Evolutionary conservation across 2,888 invertebrate species (phyloP).

Genomic region (Epinotia brunnichana): DNA sequence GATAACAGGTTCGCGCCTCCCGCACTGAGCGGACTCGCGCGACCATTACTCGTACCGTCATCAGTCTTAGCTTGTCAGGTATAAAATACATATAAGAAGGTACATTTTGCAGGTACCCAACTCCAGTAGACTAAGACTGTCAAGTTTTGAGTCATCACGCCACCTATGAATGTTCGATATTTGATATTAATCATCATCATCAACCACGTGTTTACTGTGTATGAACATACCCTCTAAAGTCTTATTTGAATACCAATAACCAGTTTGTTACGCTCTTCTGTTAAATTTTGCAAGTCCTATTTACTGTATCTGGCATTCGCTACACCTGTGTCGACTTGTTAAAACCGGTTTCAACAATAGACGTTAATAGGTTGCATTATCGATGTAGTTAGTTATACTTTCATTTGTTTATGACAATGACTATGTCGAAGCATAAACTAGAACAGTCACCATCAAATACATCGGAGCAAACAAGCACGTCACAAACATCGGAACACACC

Average conservation of each 20-base stretch:
- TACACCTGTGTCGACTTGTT: conserved; percentile 18
- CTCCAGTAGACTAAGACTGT: too few relatives aligned
- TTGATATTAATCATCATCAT: conserved; percentile 17
- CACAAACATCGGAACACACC: too few relatives aligned
- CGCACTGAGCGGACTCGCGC: too few relatives aligned
- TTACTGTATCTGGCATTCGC: conserved; percentile 1
- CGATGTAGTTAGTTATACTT: conserved; percentile 2
- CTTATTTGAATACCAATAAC: neutral
- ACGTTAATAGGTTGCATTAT: conserved; percentile 26
- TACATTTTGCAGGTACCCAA: too few relatives aligned
- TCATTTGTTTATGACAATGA: conserved; percentile 5
- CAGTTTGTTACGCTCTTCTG: neutral
- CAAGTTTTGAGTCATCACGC: neutral
- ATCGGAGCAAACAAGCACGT: too few relatives aligned
- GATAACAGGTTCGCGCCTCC: too few relatives aligned
- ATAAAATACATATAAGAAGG: too few relatives aligned
- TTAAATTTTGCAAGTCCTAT: neutral
- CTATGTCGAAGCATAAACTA: neutral
- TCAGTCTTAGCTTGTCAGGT: too few relatives aligned
- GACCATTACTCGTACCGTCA: too few relatives aligned
- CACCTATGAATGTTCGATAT: neutral
- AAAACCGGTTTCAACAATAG: conserved; percentile 28
- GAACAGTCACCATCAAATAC: too few relatives aligned
- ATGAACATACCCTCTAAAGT: neutral
- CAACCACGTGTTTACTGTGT: neutral